A percentile compares a stretch with the other conserved stretches of the same genome.
phyloP scores from a whole-genome alignment of 2,113 vertebrate species.

The Calonectris borealis region DNA sequence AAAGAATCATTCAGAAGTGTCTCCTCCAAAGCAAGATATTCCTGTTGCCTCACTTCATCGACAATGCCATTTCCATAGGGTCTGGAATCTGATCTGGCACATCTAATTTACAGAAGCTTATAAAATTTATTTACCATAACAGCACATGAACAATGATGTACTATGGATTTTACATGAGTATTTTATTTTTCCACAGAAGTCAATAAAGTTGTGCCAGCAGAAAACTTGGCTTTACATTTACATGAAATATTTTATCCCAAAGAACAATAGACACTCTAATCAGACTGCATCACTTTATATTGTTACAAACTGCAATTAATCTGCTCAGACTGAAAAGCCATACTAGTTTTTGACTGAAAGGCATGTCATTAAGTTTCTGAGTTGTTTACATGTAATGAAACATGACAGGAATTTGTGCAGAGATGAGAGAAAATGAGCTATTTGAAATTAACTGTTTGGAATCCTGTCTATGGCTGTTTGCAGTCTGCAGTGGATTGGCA shows the following conservation, averaged over 20 bases:
- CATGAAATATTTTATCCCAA: slow-evolving; percentile 6
- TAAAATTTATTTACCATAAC: not conserved
- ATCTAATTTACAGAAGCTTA: not conserved
- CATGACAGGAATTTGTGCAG: not conserved
- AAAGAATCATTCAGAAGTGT: not conserved
- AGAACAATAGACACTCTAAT: not conserved
- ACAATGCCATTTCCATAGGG: not conserved
- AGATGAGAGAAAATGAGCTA: slow-evolving; percentile 1
- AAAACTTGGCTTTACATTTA: not conserved
- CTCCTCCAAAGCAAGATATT: not conserved
- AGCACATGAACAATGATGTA: not conserved
- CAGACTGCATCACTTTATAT: not conserved
- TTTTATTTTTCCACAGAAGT: not conserved
- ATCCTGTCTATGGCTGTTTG: not conserved
- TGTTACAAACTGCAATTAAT: slow-evolving; percentile 20
- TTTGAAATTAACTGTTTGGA: not conserved
- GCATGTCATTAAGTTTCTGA: slow-evolving; percentile 15
- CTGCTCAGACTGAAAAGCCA: not conserved
- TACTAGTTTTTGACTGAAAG: slow-evolving; percentile 26
- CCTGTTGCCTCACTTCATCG: not conserved
- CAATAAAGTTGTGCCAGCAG: not conserved
- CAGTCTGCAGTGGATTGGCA: not conserved
- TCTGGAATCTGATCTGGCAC: not conserved
- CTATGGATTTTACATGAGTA: not conserved
- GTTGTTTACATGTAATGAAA: slow-evolving; percentile 32